A percentile compares a stretch with the other conserved stretches of the same genome.
Evolutionary conservation across 1,140 invertebrate genomes (phyloP).

Genomic region (Ephestia elutella): DNA sequence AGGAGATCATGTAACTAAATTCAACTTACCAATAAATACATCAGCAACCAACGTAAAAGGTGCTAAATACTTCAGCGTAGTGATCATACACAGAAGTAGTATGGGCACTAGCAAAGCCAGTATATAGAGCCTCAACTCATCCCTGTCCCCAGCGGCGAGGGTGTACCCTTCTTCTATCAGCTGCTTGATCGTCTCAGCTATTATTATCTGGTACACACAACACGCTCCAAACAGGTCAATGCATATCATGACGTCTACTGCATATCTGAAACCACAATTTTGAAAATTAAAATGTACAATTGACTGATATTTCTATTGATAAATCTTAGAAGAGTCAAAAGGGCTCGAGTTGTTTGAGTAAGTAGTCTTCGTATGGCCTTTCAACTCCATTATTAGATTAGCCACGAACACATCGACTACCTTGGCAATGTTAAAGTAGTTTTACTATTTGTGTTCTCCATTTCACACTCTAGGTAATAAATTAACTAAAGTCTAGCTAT

Average conservation of each 20-base stretch:
- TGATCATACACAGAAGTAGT: constrained; percentile 53
- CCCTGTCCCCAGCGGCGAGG: constrained; percentile 18
- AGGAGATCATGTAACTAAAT: too few species aligned
- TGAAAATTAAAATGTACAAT: background rate
- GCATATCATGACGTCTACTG: constrained; percentile 44
- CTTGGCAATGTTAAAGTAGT: too few species aligned
- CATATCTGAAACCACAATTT: constrained; percentile 28
- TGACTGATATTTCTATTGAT: too few species aligned
- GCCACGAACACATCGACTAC: too few species aligned
- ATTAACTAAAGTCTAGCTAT: too few species aligned
- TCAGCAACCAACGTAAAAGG: constrained; percentile 51
- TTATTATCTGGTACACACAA: constrained; percentile 55
- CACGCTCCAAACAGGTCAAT: constrained; percentile 53
- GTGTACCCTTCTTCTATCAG: constrained; percentile 33
- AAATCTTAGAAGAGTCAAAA: too few species aligned
- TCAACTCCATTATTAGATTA: too few species aligned
- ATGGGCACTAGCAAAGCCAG: constrained; percentile 41
- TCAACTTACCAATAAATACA: constrained; percentile 47
- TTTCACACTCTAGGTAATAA: too few species aligned
- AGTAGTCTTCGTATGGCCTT: too few species aligned
- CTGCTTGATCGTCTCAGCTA: constrained; percentile 48
- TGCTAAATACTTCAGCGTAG: constrained; percentile 50
- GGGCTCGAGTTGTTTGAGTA: too few species aligned
- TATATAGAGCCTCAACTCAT: constrained; percentile 41
- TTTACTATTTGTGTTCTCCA: too few species aligned